Evolutionary conservation across 2,113 vertebrate genomes (phyloP).

Genomic region (Lepus americanus): DNA sequence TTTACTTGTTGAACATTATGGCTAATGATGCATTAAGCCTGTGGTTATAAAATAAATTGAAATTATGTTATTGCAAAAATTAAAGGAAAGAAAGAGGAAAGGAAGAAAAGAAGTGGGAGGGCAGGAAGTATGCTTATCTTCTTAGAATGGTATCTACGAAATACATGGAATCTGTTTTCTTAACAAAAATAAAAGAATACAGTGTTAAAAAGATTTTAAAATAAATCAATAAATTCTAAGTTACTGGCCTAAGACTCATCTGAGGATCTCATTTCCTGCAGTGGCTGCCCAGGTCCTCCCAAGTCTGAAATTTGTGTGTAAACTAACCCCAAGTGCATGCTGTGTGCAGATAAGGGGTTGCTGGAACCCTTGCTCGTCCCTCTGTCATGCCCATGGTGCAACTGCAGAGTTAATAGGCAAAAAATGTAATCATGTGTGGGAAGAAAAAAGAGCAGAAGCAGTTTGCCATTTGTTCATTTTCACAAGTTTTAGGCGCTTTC

Average conservation of each 20-base stretch:
- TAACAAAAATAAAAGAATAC: too few species aligned
- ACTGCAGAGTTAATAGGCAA: slow-evolving; percentile 68
- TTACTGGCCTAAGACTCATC: neutral
- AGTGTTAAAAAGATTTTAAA: neutral
- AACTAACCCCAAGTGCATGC: neutral
- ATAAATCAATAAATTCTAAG: neutral
- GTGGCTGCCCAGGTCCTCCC: neutral
- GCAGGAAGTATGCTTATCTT: too few species aligned
- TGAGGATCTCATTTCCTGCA: neutral
- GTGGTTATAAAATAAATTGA: too few species aligned
- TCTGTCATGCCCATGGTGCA: neutral
- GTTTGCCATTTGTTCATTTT: slow-evolving; percentile 78
- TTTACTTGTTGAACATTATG: too few species aligned
- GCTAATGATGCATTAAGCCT: too few species aligned
- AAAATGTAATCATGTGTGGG: slow-evolving; percentile 72
- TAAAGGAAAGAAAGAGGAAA: too few species aligned
- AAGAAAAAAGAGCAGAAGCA: slow-evolving; percentile 78
- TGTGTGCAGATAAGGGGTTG: neutral
- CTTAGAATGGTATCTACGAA: too few species aligned
- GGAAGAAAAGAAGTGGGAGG: too few species aligned
- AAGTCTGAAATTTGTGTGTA: neutral
- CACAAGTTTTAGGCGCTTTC: slow-evolving; percentile 71
- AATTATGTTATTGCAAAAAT: too few species aligned
- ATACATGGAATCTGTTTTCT: too few species aligned
- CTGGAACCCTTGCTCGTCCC: neutral